Conservation (phyloP, 2,113 vertebrate species). For the Melanotaenia duboulayi region DNA sequence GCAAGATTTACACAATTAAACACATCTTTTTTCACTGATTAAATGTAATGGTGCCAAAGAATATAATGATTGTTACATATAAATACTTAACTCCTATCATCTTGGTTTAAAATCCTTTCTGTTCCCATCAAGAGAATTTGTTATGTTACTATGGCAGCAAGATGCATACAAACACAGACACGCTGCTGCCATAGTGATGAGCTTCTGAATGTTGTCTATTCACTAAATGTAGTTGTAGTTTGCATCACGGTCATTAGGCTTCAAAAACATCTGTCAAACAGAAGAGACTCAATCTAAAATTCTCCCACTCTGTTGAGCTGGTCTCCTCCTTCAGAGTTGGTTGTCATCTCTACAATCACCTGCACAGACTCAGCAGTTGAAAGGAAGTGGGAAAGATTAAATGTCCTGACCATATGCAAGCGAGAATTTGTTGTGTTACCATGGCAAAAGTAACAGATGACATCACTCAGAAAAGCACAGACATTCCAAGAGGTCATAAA, state of each 20-base stretch:
- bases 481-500: conserved; percentile 58
- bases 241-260: conserved; percentile 16
- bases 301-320: conserved; percentile 1
- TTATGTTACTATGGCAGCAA: conserved; percentile 36
- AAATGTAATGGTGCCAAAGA: background rate
- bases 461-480: conserved; percentile 63
- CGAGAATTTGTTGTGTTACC: conserved; percentile 74
- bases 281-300: conserved; percentile 20
- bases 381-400: conserved; percentile 43
- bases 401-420: conserved; percentile 30
- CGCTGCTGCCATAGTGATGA: conserved; percentile 11
- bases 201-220: conserved; percentile 25
- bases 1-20: too few species aligned
- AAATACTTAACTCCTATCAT: too few species aligned
- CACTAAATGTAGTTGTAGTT: conserved; percentile 14
- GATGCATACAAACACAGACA: conserved; percentile 25
- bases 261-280: conserved; percentile 43
- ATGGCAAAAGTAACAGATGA: conserved; percentile 60
- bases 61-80: background rate
- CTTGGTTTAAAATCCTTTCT: conserved; percentile 12
- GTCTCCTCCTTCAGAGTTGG: conserved; percentile 22
- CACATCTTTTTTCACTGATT: too few species aligned
- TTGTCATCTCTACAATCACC: conserved; percentile 2
- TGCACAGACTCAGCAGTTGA: background rate
- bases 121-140: conserved; percentile 2